Evolutionary conservation across 2,113 vertebrate species (phyloP), one percentile per base, ranked within the genome.

Genomic region (Sakesphorus luctuosus): DNA sequence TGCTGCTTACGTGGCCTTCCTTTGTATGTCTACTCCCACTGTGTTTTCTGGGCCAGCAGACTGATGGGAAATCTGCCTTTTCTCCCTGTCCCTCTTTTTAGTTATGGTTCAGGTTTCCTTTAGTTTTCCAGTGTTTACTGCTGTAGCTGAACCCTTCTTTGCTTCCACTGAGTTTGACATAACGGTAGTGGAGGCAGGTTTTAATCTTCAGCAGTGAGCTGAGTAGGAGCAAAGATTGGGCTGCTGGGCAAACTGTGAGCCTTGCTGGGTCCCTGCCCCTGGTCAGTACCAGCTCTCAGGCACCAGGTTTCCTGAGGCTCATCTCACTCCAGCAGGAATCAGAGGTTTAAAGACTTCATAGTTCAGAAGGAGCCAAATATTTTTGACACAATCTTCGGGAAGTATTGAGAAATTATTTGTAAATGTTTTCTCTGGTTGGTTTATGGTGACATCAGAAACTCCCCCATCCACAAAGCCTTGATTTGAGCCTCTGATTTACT

Each of bases 201-300:
- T 95, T 95, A 59, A 55, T 86, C 93, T 79, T 94, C 52, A 88
- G 87, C 58, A 81, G 4, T 28, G 79, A 93, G 76, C 90, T 83
- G 62, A 82, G 62, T n/a, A 56, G 87, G 59, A 93, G 90, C 87
- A 91, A 83, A 76, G 52, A 44, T 36, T 43, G 78, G 77, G 72
- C 87, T 76, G 13, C 38, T 69, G 66, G 89, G 96, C 87, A 92
- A 29, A 55, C 36, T 4, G 29, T 38, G 61, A 61, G 59, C 55
- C 74, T 67, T 82, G 40, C 46, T 75, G 88, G 87, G 46, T n/a
- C 44, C 38, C 33, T 87, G 84, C 80, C 68, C 29, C 47, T 47
- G 44, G 66, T 53, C 66, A 63, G 43, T 67, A 11, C 24, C 40
- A 79, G 92, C 31, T 52, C 49, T 80, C 24, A 40, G 84, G 56